Base-by-base conservation (phyloP, 2,888 invertebrate genomes). In the Incurvaria masculella region DNA sequence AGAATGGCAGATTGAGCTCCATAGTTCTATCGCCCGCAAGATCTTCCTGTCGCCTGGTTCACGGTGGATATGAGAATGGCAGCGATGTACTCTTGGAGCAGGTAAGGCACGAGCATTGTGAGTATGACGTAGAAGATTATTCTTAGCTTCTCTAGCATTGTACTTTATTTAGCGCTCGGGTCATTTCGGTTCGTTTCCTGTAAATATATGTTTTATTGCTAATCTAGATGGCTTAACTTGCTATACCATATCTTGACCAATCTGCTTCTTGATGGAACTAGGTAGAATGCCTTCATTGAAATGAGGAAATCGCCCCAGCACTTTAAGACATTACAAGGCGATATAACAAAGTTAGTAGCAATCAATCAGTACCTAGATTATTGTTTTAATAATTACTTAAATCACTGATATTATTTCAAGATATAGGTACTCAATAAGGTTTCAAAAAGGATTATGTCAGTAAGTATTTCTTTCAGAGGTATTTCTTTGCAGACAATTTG, bases 61-160 rank as follows among this genome's bases (percentile, higher is more conserved):
- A 78, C 56, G 64, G 73, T 75, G 47, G 58, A 69, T 2, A 74
- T 57, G 4, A 78, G 55, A 51, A 78, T 75, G 0, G 66, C 65
- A 0, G 78, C 65, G 54, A 78, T 78, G 40, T 68, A 78, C 57
- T 78, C 76, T 55, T 78, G 76, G 2, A 78, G 52, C 21, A 78
- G 58, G 60, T 68, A 76, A 0, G 76, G 76, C 44, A 78, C 71
- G 4, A 78, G 60, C 14, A 78, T 46, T 2, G 72, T 62, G 33
- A 78, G 48, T 17, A 70, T 63, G 43, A 78, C 52, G 49, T 76
- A 76, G 60, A 78, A 76, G 49, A 78, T 47, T 8, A 71, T 67
- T 52, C 75, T 61, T 33, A 75, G 53, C 61, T 72, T 76, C 45
- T 75, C 74, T 38, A 71, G 67, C 76, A 65, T 65, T 27, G 19